These are phyloP conservation scores for Plebejus argus DNA, from an alignment of 2,888 invertebrate genomes.

Conservation along the genomic window DNA sequence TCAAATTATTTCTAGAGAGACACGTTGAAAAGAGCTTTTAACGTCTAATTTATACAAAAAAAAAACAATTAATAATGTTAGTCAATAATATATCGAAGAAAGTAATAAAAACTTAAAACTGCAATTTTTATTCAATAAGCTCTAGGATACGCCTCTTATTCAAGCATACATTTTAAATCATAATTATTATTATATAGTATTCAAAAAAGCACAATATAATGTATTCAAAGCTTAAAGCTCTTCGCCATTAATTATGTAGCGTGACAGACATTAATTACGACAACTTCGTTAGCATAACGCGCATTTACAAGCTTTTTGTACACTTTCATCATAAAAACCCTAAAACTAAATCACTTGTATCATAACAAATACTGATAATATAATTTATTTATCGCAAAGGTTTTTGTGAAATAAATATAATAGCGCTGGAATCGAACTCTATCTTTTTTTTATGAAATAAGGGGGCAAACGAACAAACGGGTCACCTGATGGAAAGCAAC, in stretches of 20 bases:
- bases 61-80: no score
- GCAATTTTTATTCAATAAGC: no score
- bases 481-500: no score
- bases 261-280: slow-evolving; percentile 16
- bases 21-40: no score
- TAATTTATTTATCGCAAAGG: neutral
- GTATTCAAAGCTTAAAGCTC: neutral
- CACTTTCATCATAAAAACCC: neutral
- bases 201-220: neutral
- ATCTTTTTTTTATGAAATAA: no score
- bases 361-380: neutral
- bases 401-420: neutral
- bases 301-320: slow-evolving; percentile 13
- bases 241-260: slow-evolving; percentile 7
- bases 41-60: no score
- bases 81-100: no score
- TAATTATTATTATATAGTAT: no score
- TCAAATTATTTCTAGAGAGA: neutral
- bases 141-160: no score
- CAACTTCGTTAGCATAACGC: neutral
- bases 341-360: neutral
- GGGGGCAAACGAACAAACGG: no score
- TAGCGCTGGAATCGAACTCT: neutral
- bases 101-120: no score
- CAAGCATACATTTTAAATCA: no score